Conservation (phyloP, 2,888 invertebrate species). For the Thelaira solivaga region DNA sequence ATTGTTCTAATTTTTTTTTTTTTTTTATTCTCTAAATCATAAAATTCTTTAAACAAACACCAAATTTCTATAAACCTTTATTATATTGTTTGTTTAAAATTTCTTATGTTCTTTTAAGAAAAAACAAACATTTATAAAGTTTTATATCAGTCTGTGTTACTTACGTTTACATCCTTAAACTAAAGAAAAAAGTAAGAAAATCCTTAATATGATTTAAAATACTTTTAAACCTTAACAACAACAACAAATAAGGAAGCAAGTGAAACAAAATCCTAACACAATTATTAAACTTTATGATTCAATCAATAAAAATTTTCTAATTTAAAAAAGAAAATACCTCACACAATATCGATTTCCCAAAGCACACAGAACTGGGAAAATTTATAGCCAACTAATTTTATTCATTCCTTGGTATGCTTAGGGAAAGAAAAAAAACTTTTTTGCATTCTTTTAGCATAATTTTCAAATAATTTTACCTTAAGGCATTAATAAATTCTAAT, state of each 20-base stretch:
- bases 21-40: too few relatives aligned
- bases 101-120: not conserved
- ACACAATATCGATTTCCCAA: conserved; percentile 27
- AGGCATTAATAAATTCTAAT: conserved; percentile 63
- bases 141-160: not conserved
- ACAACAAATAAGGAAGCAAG: not conserved
- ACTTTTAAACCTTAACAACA: not conserved
- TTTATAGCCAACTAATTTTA: conserved; percentile 17
- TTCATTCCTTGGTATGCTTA: not conserved
- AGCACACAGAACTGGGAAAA: not conserved
- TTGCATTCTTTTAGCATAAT: conserved; percentile 69
- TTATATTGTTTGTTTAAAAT: conserved; percentile 56
- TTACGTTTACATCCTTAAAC: too few relatives aligned
- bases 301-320: conserved; percentile 59
- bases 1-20: too few relatives aligned
- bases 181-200: conserved; percentile 13
- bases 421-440: conserved; percentile 31
- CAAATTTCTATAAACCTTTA: conserved; percentile 62
- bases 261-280: conserved; percentile 32
- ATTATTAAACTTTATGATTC: conserved; percentile 61
- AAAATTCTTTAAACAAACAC: conserved; percentile 48
- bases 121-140: not conserved
- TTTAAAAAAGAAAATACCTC: conserved; percentile 25
- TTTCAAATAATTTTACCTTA: conserved; percentile 71
- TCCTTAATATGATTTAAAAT: conserved; percentile 41